Conservation (phyloP, 1,140 invertebrate species). For the Eriocheir sinensis region DNA sequence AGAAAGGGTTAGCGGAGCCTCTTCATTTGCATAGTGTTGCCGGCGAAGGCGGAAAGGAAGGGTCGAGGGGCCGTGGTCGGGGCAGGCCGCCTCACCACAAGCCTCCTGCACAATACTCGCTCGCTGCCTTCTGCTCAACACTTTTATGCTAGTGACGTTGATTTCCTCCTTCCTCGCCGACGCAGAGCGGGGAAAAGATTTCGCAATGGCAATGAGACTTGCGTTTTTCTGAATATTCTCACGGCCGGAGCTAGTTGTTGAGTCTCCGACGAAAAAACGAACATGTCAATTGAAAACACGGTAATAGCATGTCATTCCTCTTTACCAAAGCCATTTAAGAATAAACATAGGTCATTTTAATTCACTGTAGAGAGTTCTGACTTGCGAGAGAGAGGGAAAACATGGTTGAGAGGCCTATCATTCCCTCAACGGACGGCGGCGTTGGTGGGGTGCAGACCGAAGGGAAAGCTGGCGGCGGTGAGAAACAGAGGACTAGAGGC, state of each 20-base stretch:
- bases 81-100: neutral
- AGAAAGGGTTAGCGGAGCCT: conserved; percentile 40
- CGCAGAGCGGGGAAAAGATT: neutral
- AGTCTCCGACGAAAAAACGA: neutral
- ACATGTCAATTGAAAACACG: neutral
- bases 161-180: neutral
- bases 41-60: neutral
- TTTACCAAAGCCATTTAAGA: neutral
- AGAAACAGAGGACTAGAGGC: neutral
- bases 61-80: conserved; percentile 26
- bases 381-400: neutral
- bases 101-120: neutral
- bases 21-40: conserved; percentile 72
- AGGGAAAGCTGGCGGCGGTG: neutral
- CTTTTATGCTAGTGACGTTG: neutral
- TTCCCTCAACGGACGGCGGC: neutral
- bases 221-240: neutral
- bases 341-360: neutral
- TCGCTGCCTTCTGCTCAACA: neutral
- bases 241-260: neutral
- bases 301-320: neutral
- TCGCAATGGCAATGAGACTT: neutral
- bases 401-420: conserved; percentile 11
- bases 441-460: neutral
- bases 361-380: neutral